Evolutionary conservation across 2,888 invertebrate genomes (phyloP).

Genomic region (Limnephilus rhombicus): DNA sequence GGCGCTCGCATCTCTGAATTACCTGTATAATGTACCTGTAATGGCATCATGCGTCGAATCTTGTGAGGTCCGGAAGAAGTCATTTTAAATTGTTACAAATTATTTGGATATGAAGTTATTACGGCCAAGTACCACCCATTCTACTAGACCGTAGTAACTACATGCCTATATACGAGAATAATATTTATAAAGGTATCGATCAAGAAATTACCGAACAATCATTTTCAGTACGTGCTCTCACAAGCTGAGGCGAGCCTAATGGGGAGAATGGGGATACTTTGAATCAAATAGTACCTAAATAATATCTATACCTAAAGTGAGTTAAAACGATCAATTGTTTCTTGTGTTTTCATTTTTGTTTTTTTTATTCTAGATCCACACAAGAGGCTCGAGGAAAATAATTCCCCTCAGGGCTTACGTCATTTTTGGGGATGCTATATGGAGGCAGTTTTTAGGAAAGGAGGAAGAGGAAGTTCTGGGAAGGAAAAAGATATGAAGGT

Average conservation of each 20-base stretch:
- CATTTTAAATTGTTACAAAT: slow-evolving; percentile 62
- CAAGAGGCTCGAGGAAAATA: too few relatives aligned
- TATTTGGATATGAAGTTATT: slow-evolving; percentile 66
- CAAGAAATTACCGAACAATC: slow-evolving; percentile 36
- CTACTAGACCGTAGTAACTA: not conserved
- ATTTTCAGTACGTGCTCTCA: slow-evolving; percentile 22
- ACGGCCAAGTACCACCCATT: slow-evolving; percentile 27
- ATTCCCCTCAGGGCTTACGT: too few relatives aligned
- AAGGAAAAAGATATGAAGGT: too few relatives aligned
- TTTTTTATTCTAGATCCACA: too few relatives aligned
- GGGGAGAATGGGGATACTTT: not conserved
- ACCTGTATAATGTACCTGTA: slow-evolving; percentile 14
- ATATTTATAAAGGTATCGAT: slow-evolving; percentile 19
- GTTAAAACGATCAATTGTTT: not conserved
- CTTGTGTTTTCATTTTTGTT: too few relatives aligned
- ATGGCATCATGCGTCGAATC: slow-evolving; percentile 57
- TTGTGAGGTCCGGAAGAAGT: slow-evolving; percentile 64
- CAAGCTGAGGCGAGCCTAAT: slow-evolving; percentile 13
- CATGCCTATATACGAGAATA: too few relatives aligned
- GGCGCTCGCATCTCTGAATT: slow-evolving; percentile 5
- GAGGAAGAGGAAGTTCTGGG: too few relatives aligned
- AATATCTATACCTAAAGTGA: not conserved
- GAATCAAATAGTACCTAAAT: not conserved
- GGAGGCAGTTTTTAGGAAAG: too few relatives aligned
- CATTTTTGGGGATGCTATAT: too few relatives aligned